Conservation (phyloP, 2,888 invertebrate genomes). For the Odontothrips loti region DNA sequence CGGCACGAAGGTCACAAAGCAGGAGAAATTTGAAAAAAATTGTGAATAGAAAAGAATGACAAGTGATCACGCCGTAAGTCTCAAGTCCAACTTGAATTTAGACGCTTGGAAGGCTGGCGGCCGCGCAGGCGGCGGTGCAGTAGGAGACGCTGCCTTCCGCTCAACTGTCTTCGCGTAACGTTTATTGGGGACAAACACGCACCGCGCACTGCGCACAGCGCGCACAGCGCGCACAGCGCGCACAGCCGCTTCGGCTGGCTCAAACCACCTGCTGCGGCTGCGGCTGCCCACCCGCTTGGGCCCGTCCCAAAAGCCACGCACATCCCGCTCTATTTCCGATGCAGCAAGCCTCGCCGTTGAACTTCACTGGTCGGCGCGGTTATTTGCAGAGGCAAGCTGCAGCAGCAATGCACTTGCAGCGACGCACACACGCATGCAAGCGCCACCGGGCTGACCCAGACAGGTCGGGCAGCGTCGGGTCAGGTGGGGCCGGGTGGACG, state of each 20-base stretch:
- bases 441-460: background rate
- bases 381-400: constrained; percentile 4
- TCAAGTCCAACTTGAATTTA: no score
- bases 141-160: no score
- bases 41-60: no score
- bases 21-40: no score
- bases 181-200: no score
- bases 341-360: constrained; percentile 11
- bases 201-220: background rate
- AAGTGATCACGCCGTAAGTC: no score
- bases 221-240: background rate
- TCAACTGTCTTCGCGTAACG: no score
- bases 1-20: no score
- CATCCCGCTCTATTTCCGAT: constrained; percentile 6
- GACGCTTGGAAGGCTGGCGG: no score
- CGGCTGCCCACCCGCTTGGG: background rate
- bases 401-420: background rate
- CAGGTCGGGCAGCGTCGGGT: background rate
- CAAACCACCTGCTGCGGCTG: background rate
- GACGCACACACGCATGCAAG: background rate
- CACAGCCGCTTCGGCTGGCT: background rate
- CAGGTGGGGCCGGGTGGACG: background rate
- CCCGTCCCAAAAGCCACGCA: background rate
- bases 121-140: no score
- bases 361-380: constrained; percentile 10